Percentiles rank a stretch among this genome's conserved stretches.
phyloP scores from a whole-genome alignment of 2,888 invertebrate genomes.

The Meliscaeva auricollis region DNA sequence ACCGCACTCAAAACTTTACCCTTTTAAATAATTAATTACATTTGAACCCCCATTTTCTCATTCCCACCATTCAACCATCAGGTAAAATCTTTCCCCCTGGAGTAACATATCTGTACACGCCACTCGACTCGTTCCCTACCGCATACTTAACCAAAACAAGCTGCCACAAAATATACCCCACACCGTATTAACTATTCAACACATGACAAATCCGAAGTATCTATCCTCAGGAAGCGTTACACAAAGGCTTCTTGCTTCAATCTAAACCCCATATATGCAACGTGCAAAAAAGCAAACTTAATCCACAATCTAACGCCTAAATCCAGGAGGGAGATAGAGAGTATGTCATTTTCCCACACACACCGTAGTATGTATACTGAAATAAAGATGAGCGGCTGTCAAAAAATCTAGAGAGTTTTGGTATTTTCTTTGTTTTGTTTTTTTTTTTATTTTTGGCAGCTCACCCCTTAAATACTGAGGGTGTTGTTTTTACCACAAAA shows the following conservation, averaged over 20 bases:
- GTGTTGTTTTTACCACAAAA: not conserved
- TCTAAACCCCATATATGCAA: not conserved
- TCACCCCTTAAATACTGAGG: not conserved
- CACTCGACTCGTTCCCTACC: slow-evolving; percentile 2
- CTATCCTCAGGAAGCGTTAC: not conserved
- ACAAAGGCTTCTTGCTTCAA: not conserved
- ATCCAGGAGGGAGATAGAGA: not conserved
- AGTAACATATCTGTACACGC: slow-evolving; percentile 28
- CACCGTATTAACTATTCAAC: slow-evolving; percentile 27
- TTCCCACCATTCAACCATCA: slow-evolving; percentile 21
- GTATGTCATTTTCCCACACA: not conserved
- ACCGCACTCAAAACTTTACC: slow-evolving; percentile 36
- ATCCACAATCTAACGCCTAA: slow-evolving; percentile 15
- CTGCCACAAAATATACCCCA: not conserved
- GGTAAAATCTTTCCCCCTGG: slow-evolving; percentile 4
- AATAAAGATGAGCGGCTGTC: slow-evolving; percentile 28
- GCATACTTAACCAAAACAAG: slow-evolving; percentile 12
- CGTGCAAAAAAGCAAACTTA: slow-evolving; percentile 5
- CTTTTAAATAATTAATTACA: slow-evolving; percentile 62
- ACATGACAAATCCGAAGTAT: slow-evolving; percentile 15
- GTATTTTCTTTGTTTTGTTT: not conserved
- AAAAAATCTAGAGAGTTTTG: slow-evolving; percentile 7
- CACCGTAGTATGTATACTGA: not conserved
- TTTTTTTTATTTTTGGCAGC: slow-evolving; percentile 10
- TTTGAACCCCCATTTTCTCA: slow-evolving; percentile 28